These are phyloP conservation scores for Thermophis baileyi DNA, from an alignment of 2,113 vertebrate species.

Conservation along the genomic window DNA sequence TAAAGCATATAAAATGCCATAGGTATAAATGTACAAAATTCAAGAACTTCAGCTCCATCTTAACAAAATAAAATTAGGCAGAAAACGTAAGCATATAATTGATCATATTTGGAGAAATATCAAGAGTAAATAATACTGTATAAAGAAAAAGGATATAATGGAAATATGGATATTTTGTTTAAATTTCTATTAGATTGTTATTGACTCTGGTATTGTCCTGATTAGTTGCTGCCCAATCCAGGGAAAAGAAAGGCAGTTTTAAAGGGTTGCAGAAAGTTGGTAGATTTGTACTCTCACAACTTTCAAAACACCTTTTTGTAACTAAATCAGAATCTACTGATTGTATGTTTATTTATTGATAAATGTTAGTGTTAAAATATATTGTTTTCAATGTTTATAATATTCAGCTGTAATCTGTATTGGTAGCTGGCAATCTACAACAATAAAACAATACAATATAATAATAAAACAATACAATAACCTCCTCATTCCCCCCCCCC, in stretches of 20 bases:
- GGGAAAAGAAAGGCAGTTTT: neutral
- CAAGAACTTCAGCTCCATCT: neutral
- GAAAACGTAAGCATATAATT: neutral
- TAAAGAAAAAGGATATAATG: neutral
- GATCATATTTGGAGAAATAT: neutral
- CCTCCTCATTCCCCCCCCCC: neutral
- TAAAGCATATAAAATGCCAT: neutral
- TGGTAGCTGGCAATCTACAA: neutral
- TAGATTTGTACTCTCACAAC: neutral
- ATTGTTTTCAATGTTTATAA: neutral
- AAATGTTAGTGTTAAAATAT: neutral
- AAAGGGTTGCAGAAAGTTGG: neutral
- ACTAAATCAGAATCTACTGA: neutral
- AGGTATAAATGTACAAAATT: neutral
- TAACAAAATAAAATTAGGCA: neutral
- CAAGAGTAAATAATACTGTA: neutral
- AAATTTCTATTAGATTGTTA: neutral
- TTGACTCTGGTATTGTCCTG: neutral
- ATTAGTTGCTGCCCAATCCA: neutral
- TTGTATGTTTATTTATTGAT: neutral
- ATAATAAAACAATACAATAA: neutral
- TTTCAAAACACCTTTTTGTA: neutral
- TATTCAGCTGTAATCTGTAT: neutral
- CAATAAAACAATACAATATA: neutral
- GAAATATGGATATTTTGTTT: neutral